A percentile compares a stretch with the other conserved stretches of the same genome.
These are phyloP conservation scores for Cydia fagiglandana DNA, from an alignment of 1,140 invertebrate genomes.

Conservation along the genomic window DNA sequence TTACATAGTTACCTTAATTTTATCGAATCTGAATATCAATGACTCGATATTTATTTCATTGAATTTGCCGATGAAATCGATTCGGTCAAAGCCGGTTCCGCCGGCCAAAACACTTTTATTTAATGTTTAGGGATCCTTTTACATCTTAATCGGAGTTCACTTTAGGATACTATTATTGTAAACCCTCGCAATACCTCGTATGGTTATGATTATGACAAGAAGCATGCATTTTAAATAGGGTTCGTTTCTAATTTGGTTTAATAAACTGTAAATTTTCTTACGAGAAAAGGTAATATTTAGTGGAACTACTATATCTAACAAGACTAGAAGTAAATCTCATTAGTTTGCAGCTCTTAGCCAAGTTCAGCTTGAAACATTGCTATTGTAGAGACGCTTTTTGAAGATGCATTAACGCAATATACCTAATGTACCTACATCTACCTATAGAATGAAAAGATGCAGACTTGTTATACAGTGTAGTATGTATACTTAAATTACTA, in stretches of 20 bases:
- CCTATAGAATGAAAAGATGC: too few relatives aligned
- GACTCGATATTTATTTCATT: background rate
- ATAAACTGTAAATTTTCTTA: background rate
- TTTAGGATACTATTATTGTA: background rate
- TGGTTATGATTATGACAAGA: background rate
- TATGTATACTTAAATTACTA: too few relatives aligned
- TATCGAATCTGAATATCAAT: background rate
- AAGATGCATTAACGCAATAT: background rate
- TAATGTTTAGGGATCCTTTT: background rate
- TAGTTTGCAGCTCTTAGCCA: background rate
- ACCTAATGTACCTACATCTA: too few relatives aligned
- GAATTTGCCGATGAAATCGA: background rate
- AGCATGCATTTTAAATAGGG: background rate
- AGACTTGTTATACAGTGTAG: too few relatives aligned
- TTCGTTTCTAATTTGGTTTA: background rate
- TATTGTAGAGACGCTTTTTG: background rate
- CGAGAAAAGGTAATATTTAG: background rate
- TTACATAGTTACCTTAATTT: background rate
- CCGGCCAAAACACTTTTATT: background rate
- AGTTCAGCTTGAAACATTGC: constrained; percentile 6
- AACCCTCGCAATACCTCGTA: background rate
- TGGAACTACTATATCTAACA: background rate
- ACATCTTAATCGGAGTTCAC: background rate
- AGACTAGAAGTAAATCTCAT: constrained; percentile 6
- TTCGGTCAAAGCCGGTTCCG: background rate